These are phyloP conservation scores for Masnerella sp. DNA, from an alignment of 2,888 invertebrate species.

Conservation along the genomic window DNA sequence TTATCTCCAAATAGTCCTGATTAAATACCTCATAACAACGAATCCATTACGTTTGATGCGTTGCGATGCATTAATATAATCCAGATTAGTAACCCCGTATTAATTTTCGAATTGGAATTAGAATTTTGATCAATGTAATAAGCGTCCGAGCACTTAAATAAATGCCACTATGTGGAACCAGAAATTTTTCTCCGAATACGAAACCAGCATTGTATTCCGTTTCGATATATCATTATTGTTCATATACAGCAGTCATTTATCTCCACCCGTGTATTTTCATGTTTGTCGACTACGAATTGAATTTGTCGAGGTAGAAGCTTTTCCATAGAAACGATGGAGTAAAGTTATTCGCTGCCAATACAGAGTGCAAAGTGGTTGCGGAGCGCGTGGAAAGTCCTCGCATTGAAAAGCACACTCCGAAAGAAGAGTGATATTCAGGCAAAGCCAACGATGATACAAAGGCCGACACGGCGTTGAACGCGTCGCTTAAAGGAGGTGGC, in stretches of 20 bases:
- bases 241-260: conserved; percentile 31
- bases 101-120: background rate
- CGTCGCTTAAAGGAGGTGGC: conserved; percentile 5
- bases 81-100: conserved; percentile 9
- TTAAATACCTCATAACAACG: conserved; percentile 19
- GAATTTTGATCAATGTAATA: conserved; percentile 10
- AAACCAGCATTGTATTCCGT: conserved; percentile 11
- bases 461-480: conserved; percentile 36
- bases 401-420: conserved; percentile 43
- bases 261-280: conserved; percentile 34
- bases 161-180: background rate
- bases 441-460: conserved; percentile 52
- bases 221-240: conserved; percentile 32
- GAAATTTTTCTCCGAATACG: conserved; percentile 17
- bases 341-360: conserved; percentile 49
- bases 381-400: conserved; percentile 46
- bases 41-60: conserved; percentile 14
- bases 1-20: conserved; percentile 6
- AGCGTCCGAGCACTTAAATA: background rate
- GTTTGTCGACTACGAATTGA: conserved; percentile 50
- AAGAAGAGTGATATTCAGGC: conserved; percentile 48
- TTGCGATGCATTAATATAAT: conserved; percentile 6
- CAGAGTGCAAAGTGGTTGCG: conserved; percentile 44
- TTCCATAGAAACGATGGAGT: conserved; percentile 40
- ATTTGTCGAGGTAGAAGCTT: conserved; percentile 51